phyloP scores from a whole-genome alignment of 2,888 invertebrate species.

The Hirtodrosophila histrioides region DNA sequence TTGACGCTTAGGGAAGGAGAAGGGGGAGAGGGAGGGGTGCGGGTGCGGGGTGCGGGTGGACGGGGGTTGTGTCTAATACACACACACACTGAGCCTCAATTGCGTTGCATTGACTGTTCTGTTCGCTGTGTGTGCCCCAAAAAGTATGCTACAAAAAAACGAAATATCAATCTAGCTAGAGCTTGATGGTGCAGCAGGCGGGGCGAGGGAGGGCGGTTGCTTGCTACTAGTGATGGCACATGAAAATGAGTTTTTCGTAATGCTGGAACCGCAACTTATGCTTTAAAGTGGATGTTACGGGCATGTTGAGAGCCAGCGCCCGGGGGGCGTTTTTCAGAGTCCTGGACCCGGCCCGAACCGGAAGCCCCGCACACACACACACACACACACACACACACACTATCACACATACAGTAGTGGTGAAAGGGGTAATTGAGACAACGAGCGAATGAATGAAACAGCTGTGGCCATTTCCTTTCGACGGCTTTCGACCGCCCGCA shows the following conservation, averaged over 20 bases:
- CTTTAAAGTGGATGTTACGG: conserved; percentile 74
- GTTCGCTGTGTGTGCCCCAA: conserved; percentile 21
- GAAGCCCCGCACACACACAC: conserved; percentile 41
- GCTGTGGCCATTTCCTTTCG: conserved; percentile 78
- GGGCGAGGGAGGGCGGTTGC: background rate
- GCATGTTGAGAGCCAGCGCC: conserved; percentile 50
- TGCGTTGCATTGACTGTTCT: conserved; percentile 16
- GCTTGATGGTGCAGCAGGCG: too few relatives aligned
- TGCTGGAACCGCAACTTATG: conserved; percentile 80
- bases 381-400: background rate
- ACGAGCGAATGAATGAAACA: conserved; percentile 65
- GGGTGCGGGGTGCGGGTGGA: too few relatives aligned
- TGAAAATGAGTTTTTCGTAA: conserved; percentile 70
- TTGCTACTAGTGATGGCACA: conserved; percentile 10
- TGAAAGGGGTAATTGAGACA: conserved; percentile 55
- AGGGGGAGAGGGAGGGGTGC: too few relatives aligned
- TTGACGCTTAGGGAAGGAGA: conserved; percentile 17
- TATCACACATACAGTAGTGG: conserved; percentile 4
- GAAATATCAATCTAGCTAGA: too few relatives aligned
- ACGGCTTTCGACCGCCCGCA: conserved; percentile 38
- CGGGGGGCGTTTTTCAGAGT: conserved; percentile 28
- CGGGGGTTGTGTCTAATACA: too few relatives aligned
- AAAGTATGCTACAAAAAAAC: conserved; percentile 47
- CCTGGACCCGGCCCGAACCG: conserved; percentile 48
- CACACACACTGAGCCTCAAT: conserved; percentile 5